phyloP scores from a whole-genome alignment of 2,113 vertebrate species.

The Struthidea cinerea region DNA sequence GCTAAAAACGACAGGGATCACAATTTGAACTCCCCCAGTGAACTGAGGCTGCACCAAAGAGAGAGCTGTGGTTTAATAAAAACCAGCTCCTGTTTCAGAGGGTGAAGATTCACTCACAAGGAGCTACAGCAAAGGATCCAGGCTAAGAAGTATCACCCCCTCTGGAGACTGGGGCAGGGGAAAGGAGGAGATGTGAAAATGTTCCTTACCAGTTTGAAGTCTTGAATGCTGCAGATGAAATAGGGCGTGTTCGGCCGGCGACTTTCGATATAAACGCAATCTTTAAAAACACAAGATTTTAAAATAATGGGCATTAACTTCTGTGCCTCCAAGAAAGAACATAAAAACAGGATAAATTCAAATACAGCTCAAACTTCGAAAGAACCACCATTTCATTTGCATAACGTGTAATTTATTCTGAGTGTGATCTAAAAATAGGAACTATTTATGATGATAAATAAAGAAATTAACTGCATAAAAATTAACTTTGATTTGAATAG shows the following conservation, averaged over 20 bases:
- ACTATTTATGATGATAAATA: slow-evolving; percentile 8
- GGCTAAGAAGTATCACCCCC: background rate
- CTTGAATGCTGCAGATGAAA: slow-evolving; percentile 99
- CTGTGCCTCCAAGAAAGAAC: slow-evolving; percentile 9
- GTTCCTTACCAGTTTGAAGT: slow-evolving; percentile 99
- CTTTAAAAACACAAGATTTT: slow-evolving; percentile 76
- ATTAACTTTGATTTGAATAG: background rate
- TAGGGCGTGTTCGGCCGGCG: slow-evolving; percentile 97
- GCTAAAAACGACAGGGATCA: no score
- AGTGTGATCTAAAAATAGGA: background rate
- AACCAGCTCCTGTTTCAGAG: background rate
- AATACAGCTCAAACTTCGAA: slow-evolving; percentile 54
- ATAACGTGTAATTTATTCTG: background rate
- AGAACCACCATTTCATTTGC: slow-evolving; percentile 24
- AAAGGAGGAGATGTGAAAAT: background rate
- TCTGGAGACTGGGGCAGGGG: background rate
- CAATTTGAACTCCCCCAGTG: background rate
- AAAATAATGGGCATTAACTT: slow-evolving; percentile 61
- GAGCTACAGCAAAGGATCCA: background rate
- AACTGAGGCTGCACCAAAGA: background rate
- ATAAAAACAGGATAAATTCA: slow-evolving; percentile 11
- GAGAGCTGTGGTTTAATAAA: accelerated
- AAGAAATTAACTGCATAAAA: background rate
- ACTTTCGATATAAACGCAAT: slow-evolving; percentile 99
- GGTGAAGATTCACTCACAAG: background rate